Evolutionary conservation across 2,113 vertebrate species (phyloP).

Genomic region (Phylloscopus whistleri): DNA sequence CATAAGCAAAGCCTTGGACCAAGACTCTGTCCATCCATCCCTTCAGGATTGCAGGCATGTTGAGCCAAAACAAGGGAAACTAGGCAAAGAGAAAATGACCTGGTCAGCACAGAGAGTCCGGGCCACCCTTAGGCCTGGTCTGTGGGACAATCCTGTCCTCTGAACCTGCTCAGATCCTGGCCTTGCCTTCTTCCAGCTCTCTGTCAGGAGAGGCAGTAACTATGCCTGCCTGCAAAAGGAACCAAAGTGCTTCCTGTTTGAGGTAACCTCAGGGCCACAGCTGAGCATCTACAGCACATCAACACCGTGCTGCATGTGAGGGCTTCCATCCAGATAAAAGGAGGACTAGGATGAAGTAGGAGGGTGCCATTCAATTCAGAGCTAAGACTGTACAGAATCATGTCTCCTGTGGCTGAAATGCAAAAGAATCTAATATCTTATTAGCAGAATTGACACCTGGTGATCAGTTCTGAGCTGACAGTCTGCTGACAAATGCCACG

Average conservation of each 20-base stretch:
- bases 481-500: not conserved
- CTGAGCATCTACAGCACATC: not conserved
- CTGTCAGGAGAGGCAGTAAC: not conserved
- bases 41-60: constrained; percentile 76
- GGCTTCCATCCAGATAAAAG: not conserved
- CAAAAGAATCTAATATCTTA: not conserved
- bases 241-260: not conserved
- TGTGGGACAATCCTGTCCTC: not conserved
- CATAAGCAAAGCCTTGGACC: constrained; percentile 72
- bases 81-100: not conserved
- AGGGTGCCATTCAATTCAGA: not conserved
- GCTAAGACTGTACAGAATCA: not conserved
- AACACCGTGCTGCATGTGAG: not conserved
- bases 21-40: constrained; percentile 80
- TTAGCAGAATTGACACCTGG: not conserved
- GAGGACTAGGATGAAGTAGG: not conserved
- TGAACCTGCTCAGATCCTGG: not conserved
- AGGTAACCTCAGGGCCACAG: not conserved
- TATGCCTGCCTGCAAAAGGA: not conserved
- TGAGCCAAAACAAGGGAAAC: constrained; percentile 80
- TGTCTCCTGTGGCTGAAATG: not conserved
- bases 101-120: not conserved
- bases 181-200: not conserved
- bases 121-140: not conserved
- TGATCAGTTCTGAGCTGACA: not conserved